Conservation (phyloP, 2,113 vertebrate genomes). For the Dendrocopos noguchii region DNA sequence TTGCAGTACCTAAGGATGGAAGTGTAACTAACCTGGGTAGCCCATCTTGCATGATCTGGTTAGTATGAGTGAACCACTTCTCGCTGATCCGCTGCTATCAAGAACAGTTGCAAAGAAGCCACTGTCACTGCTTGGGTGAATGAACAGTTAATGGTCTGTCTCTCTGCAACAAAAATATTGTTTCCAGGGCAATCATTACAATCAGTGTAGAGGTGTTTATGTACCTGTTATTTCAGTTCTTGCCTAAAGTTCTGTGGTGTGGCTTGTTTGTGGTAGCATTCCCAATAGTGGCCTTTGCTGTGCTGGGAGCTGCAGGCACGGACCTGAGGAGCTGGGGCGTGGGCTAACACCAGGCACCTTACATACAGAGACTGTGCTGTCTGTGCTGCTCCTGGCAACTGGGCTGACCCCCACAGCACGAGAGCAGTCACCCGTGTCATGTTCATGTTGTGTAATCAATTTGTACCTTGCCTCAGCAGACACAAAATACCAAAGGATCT, state of each 20-base stretch:
- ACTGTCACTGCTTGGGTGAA: neutral
- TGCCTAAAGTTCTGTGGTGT: neutral
- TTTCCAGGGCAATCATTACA: neutral
- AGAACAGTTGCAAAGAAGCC: neutral
- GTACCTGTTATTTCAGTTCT: neutral
- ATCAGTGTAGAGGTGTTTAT: neutral
- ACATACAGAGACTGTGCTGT: too few relatives aligned
- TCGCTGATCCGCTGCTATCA: neutral
- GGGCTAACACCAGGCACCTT: too few relatives aligned
- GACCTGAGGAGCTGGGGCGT: too few relatives aligned
- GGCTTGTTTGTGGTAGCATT: neutral
- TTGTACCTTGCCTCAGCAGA: neutral
- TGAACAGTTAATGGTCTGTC: neutral
- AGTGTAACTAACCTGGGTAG: neutral
- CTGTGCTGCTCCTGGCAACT: neutral
- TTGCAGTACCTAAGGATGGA: neutral
- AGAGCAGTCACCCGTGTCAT: neutral
- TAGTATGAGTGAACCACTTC: neutral
- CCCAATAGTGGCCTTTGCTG: too few relatives aligned
- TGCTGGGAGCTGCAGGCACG: neutral
- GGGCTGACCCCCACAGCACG: neutral
- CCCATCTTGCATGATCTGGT: accelerated
- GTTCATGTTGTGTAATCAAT: neutral
- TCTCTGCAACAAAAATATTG: neutral
- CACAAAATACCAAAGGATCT: neutral